phyloP scores from a whole-genome alignment of 2,888 invertebrate species.

The Palloptera scutellata region DNA sequence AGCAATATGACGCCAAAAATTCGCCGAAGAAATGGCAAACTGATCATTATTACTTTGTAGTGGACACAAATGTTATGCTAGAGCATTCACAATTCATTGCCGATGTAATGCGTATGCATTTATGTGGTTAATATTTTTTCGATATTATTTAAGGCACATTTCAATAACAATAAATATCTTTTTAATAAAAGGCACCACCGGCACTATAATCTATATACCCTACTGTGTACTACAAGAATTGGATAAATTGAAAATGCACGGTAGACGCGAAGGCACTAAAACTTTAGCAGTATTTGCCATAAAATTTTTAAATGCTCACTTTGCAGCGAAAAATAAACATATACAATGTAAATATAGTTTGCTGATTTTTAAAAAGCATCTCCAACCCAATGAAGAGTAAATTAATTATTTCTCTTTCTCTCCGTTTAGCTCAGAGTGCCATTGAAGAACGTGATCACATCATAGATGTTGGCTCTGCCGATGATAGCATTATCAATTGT shows the following conservation, averaged over 20 bases:
- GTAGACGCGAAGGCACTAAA: slow-evolving; percentile 39
- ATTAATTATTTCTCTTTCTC: slow-evolving; percentile 13
- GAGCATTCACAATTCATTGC: slow-evolving; percentile 61
- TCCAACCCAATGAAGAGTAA: too few relatives aligned
- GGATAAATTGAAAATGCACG: slow-evolving; percentile 64
- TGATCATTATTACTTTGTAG: slow-evolving; percentile 61
- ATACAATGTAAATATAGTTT: slow-evolving; percentile 46
- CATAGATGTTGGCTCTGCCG: slow-evolving; percentile 62
- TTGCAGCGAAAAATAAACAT: slow-evolving; percentile 42
- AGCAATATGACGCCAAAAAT: slow-evolving; percentile 21
- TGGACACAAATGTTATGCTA: slow-evolving; percentile 67
- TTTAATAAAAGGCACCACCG: slow-evolving; percentile 43
- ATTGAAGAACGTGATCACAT: slow-evolving; percentile 62
- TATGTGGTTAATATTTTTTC: slow-evolving; percentile 49
- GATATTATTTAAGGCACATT: not conserved
- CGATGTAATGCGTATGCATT: slow-evolving; percentile 52
- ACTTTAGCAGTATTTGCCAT: slow-evolving; percentile 50
- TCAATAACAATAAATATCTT: not conserved
- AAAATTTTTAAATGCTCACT: slow-evolving; percentile 51
- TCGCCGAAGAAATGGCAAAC: slow-evolving; percentile 36
- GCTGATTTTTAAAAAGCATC: not conserved
- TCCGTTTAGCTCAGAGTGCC: slow-evolving; percentile 63
- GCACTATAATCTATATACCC: slow-evolving; percentile 64
- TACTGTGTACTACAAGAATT: slow-evolving; percentile 68
- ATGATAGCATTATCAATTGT: slow-evolving; percentile 67